Base-by-base conservation (phyloP, 2,113 vertebrate species). In the Calyptomena viridis region DNA sequence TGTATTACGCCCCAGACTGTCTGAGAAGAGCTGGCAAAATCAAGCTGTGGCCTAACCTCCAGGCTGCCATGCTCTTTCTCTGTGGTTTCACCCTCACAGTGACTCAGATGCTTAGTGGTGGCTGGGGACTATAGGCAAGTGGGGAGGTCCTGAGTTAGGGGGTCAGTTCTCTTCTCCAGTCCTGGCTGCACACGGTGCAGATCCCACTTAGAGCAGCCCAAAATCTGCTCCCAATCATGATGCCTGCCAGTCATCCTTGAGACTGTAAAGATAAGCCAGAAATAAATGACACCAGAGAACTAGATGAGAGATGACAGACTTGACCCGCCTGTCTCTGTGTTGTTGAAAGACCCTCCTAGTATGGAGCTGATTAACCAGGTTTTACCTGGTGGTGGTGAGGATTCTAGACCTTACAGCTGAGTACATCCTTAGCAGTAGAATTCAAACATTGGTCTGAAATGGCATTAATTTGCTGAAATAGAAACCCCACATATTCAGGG, bases 141-240 rank as follows among this genome's bases (percentile, higher is more conserved):
- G 22, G 47, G 33, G 30, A 40, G 2, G 4, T 77, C 24, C 30
- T 0, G 5, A 12, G 7, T 30, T 58, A 53, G 58, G 14, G n/a
- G n/a, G n/a, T n/a, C n/a, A n/a, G n/a, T n/a, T 8, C 49, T 77
- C 35, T 68, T 55, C 49, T 77, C 40, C 40, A n/a, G 52, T 5
- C 1, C 47, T 87, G n/a, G 20, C 69, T 53, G 11, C 20, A 8
- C 18, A 50, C 10, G 0, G 0, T 49, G 19, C 5, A 13, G 31
- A 39, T 86, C 35, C 46, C 49, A 44, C 39, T 24, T 8, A 64
- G 30, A 49, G 49, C 44, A 86, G 31, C 44, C 59, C 46, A 23
- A 76, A 88, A 44, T 39, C 63, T 73, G 11, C 46, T 88, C 40
- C 25, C 37, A 55, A 0, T 22, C 44, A 3, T 5, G 11, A 11